Evolutionary conservation across 2,888 invertebrate species (phyloP), one percentile per base, ranked within the genome.

Genomic region (Drosophila monieri): DNA sequence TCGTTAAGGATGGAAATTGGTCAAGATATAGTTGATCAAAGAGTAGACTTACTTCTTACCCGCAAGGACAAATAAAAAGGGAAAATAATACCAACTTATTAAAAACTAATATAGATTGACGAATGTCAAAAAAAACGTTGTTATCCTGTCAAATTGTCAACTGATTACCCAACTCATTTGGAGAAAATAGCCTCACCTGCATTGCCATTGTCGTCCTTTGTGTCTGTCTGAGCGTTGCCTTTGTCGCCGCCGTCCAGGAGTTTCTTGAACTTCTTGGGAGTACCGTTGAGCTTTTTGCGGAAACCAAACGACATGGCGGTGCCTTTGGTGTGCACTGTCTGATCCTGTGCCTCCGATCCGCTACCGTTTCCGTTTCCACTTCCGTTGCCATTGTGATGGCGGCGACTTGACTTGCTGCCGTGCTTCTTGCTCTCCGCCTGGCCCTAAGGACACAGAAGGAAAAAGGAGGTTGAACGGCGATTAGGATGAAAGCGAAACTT

Each of bases 251-350:
- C 77, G 27, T 89, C 89, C 39, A 89, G 78, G 39, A 89, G 80
- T 76, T 90, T 90, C 70, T 88, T 90, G 18, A 89, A 76, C 76
- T 91, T 91, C 66, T 91, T 90, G 65, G 91, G 93, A 52, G 93
- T 93, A 37, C 93, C 92, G 43, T 92, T 89, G 44, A 94, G 93
- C 59, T 95, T 94, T 66, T 95, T 94, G 53, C 95, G 95, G 92
- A 97, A 97, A 49, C 97, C 97, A 91, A 97, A 97, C 44, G 96
- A 96, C 89, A 95, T 96, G 62, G 96, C 95, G 73, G 96, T 95
- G 53, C 96, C 96, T 79, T 91, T 92, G 64, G 92, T 92, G 62
- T 92, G 91, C 37, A 89, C 49, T 52, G 68, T 53, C 15, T 64
- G 78, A 32, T 73, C 62, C 37, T 46, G 54, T 9, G 41, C 88